phyloP scores from a whole-genome alignment of 1,140 invertebrate species.

The Zaprionus lachaisei region DNA sequence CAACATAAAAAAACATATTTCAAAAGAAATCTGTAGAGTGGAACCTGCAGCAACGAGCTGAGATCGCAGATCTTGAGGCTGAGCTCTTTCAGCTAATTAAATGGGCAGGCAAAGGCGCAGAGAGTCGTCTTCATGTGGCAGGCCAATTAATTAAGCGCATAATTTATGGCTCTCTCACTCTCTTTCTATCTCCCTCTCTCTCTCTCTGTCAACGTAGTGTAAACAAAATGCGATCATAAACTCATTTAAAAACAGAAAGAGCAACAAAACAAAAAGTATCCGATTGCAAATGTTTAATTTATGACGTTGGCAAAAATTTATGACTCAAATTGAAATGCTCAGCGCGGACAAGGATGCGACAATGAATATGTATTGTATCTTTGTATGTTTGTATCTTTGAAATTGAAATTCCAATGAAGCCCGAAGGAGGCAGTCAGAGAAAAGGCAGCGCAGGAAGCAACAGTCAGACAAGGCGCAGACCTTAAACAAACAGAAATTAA shows the following conservation, averaged over 20 bases:
- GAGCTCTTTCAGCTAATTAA: constrained; percentile 59
- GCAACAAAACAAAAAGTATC: constrained; percentile 49
- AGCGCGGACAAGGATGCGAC: constrained; percentile 39
- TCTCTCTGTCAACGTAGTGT: constrained; percentile 56
- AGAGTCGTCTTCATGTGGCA: constrained; percentile 57
- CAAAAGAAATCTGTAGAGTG: constrained; percentile 56
- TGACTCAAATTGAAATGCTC: constrained; percentile 77
- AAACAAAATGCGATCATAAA: constrained; percentile 40
- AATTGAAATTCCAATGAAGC: constrained; percentile 79
- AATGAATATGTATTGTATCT: constrained; percentile 68
- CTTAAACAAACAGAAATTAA: constrained; percentile 84
- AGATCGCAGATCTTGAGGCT: constrained; percentile 1
- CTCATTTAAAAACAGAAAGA: constrained; percentile 36
- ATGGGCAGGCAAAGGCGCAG: constrained; percentile 45
- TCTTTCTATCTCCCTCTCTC: not conserved
- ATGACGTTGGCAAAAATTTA: constrained; percentile 79
- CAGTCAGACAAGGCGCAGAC: constrained; percentile 69
- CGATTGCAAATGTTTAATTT: constrained; percentile 82
- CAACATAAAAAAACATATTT: constrained; percentile 52
- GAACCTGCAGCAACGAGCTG: constrained; percentile 54
- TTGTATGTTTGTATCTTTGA: constrained; percentile 51
- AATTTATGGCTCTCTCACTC: constrained; percentile 60
- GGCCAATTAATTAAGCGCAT: constrained; percentile 80
- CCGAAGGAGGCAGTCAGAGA: constrained; percentile 58
- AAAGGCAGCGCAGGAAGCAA: constrained; percentile 63